Conservation (phyloP, 1,140 invertebrate species). For the Macrotrachela quadricornifera region DNA sequence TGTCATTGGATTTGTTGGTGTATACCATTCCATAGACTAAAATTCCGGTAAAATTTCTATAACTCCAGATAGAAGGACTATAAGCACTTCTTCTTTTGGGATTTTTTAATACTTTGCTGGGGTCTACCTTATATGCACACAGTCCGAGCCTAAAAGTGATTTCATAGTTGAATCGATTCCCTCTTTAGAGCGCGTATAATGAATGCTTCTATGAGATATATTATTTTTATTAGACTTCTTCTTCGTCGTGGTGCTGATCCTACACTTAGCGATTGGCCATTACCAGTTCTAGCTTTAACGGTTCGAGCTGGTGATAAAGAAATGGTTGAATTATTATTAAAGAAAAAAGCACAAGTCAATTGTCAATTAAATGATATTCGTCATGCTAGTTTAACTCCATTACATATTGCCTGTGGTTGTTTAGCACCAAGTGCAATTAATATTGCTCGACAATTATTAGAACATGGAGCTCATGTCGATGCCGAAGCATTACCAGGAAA, state of each 20-base stretch:
- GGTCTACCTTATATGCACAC: too few species aligned
- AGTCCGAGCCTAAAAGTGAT: too few species aligned
- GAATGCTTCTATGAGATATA: too few species aligned
- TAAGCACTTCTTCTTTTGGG: too few species aligned
- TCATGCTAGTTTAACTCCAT: slow-evolving; percentile 19
- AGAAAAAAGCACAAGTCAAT: slow-evolving; percentile 16
- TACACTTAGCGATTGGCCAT: slow-evolving; percentile 23
- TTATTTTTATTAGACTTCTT: slow-evolving; percentile 11
- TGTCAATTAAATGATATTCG: too few species aligned
- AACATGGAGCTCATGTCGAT: slow-evolving; percentile 24
- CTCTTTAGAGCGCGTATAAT: too few species aligned
- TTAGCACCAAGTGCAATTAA: slow-evolving; percentile 18
- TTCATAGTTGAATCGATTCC: too few species aligned
- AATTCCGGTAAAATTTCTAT: too few species aligned
- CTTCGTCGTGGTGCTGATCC: slow-evolving; percentile 26
- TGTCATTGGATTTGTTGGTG: too few species aligned
- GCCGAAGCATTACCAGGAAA: slow-evolving; percentile 13
- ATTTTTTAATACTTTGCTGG: too few species aligned
- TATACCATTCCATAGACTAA: too few species aligned
- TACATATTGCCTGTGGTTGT: slow-evolving; percentile 24
- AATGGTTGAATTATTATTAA: slow-evolving; percentile 21
- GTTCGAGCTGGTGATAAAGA: slow-evolving; percentile 27
- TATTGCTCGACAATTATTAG: slow-evolving; percentile 23
- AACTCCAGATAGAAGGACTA: too few species aligned
- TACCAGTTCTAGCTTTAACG: slow-evolving; percentile 28